Evolutionary conservation across 2,888 invertebrate genomes (phyloP).

Genomic region (Tubulanus polymorphus): DNA sequence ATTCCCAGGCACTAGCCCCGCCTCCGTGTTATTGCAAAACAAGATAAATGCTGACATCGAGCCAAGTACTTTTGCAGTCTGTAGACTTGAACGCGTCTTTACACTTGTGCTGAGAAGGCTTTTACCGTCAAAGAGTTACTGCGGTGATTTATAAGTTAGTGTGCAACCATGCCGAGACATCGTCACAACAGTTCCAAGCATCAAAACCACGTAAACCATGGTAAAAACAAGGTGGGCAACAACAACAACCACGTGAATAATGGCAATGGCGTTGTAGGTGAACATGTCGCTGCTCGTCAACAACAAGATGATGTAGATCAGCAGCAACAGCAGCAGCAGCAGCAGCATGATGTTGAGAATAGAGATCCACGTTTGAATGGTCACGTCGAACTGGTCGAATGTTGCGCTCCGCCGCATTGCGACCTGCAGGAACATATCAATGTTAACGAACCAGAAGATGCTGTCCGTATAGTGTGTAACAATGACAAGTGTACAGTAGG

Average conservation of each 20-base stretch:
- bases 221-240: not conserved
- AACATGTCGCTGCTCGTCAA: no score
- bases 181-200: no score
- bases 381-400: conserved; percentile 20
- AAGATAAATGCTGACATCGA: no score
- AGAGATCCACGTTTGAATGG: not conserved
- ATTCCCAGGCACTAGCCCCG: conserved; percentile 1
- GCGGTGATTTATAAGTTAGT: no score
- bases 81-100: no score
- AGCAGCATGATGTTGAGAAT: not conserved
- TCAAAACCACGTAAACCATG: no score
- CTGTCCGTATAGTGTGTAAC: conserved; percentile 87
- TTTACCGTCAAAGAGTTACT: no score
- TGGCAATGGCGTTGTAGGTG: no score
- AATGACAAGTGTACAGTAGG: conserved; percentile 86
- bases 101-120: no score
- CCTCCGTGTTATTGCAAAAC: not conserved
- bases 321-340: no score
- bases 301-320: no score
- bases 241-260: not conserved
- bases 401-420: conserved; percentile 36
- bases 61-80: no score
- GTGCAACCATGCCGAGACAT: conserved; percentile 1
- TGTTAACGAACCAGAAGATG: conserved; percentile 49
- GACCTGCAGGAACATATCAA: conserved; percentile 31